Evolutionary conservation across 1,140 invertebrate genomes (phyloP).

Genomic region (Bathynomus jamesi): DNA sequence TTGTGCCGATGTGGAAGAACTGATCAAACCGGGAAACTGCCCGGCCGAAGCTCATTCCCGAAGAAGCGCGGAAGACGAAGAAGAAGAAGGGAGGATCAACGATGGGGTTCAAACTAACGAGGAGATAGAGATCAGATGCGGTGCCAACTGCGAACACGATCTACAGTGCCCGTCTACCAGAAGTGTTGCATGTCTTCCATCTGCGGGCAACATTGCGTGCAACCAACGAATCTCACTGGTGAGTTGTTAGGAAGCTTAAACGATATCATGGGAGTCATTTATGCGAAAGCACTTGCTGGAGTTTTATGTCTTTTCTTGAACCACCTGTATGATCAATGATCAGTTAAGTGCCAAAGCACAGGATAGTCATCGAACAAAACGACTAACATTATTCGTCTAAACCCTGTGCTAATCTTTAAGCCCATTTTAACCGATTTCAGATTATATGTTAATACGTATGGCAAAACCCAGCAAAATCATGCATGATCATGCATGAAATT

Average conservation of each 20-base stretch:
- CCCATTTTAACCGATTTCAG: no score
- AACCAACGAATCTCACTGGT: conserved; percentile 60
- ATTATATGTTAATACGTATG: no score
- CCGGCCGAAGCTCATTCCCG: conserved; percentile 45
- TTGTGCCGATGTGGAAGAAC: conserved; percentile 64
- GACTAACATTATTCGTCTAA: no score
- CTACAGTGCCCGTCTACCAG: conserved; percentile 67
- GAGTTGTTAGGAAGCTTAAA: conserved; percentile 28
- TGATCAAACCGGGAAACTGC: conserved; percentile 66
- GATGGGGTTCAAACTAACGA: conserved; percentile 17
- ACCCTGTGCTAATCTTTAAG: no score
- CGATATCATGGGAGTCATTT: no score
- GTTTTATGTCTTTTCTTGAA: no score
- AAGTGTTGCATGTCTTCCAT: conserved; percentile 65
- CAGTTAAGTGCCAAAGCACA: no score
- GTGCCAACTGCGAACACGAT: conserved; percentile 60
- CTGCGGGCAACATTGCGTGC: conserved; percentile 55
- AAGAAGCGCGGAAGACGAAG: conserved; percentile 42
- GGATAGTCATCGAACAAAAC: no score
- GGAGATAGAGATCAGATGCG: conserved; percentile 48
- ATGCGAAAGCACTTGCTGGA: no score
- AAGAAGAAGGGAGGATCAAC: conserved; percentile 1
- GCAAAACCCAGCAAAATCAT: no score
- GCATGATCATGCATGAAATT: no score
- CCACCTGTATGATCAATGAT: no score